Base-by-base conservation (phyloP, 2,113 vertebrate species). In the Sakesphorus luctuosus region DNA sequence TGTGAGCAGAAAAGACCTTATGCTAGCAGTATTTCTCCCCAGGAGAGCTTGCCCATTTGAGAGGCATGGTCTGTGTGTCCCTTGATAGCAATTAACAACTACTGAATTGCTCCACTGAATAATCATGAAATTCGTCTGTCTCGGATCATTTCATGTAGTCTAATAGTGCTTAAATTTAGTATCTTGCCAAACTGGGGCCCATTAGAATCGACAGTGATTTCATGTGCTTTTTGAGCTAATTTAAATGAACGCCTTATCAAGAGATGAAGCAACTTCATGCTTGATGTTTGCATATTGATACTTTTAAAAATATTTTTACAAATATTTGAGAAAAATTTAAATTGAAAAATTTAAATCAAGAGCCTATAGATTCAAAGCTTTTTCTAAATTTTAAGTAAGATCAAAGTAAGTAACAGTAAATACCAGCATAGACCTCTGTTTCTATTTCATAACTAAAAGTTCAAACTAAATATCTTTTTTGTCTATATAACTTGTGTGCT, bases 81-180 rank as follows among this genome's bases (percentile, higher is more conserved):
- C 94, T 38, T 80, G 95, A 85, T 80, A 91, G 84, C 76, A 97
- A 94, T 95, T 97, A 95, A 86, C 83, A 77, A 71, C 83, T 75
- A 67, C 88, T 2, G 18, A 92, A 86, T 90, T 96, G 72, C 93
- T 95, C 73, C 69, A 17, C 86, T 96, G 94, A 96, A 92, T 96
- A 94, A 96, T 96, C 94, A 77, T 90, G 90, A 96, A 94, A 97
- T 96, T 95, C 0, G 50, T 92, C 88, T 93, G 90, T 91, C 89
- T 96, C 8, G 18, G 91, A 87, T 95, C 84, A 96, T 95, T 95
- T 94, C 4, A 1, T 71, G 43, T 87, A 66, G 75, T 62, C 58
- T 96, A 94, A 91, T 85, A 91, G 75, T 74, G 63, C 82, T 95
- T 95, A 96, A 95, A 96, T 93, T 95, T 95, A 96, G 95, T 90